Percentiles rank a stretch among this genome's conserved stretches.
Evolutionary conservation across 2,113 vertebrate species (phyloP).

Genomic region (Colossoma macropomum): DNA sequence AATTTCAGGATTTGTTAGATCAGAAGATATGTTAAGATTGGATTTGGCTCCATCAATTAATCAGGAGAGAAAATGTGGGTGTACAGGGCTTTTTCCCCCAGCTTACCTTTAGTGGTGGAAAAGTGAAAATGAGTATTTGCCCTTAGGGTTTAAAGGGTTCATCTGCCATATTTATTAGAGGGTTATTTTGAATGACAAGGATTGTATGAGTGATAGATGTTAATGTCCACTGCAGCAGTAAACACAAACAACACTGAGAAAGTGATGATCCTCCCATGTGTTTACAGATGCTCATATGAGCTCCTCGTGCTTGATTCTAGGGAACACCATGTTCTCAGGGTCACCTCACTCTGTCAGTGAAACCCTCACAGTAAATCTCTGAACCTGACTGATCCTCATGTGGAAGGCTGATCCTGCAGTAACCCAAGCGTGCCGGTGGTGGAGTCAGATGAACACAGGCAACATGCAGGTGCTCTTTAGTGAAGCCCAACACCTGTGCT

Average conservation of each 20-base stretch:
- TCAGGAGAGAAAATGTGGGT: no score
- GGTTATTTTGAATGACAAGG: no score
- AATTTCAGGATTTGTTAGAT: no score
- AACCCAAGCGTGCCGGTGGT: conserved; percentile 11
- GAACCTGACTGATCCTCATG: not conserved
- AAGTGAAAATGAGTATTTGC: no score
- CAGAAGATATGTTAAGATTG: no score
- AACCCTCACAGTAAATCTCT: conserved; percentile 1
- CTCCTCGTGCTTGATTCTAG: not conserved
- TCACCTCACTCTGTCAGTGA: conserved; percentile 6
- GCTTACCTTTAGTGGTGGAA: no score
- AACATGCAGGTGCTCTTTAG: conserved; percentile 22
- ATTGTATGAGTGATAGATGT: no score
- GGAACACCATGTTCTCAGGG: not conserved
- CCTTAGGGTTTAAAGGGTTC: no score
- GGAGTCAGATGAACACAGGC: conserved; percentile 16
- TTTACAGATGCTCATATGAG: not conserved
- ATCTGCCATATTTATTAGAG: no score
- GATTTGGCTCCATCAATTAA: no score
- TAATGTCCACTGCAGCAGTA: not conserved
- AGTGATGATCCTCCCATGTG: not conserved
- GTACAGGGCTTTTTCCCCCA: no score
- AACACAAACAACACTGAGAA: not conserved
- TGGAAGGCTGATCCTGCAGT: conserved; percentile 2
- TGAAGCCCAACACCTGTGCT: not conserved